Base-by-base conservation (phyloP, 2,113 vertebrate genomes). In the Corydoras sp. region DNA sequence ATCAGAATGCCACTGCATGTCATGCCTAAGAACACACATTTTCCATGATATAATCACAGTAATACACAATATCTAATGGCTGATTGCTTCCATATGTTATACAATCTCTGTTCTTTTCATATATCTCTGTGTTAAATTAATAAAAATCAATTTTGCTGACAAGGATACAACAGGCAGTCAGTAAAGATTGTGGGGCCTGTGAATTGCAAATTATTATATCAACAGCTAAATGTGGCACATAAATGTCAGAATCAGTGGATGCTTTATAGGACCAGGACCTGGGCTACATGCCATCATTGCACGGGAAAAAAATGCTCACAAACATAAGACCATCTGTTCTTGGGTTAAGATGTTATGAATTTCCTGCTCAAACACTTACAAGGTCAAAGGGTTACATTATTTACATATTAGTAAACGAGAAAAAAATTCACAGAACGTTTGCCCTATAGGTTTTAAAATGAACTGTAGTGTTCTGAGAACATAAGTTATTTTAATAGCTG, bases 251-350 rank as follows among this genome's bases (percentile, higher is more conserved):
- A 56, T 35, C 6, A 64, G 9, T 8, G 24, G 55, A 66, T 60
- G 63, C 55, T 66, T 65, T 65, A 72, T 13, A 65, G 62, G 32
- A 72, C 54, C 48, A 65, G 54, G 55, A 58, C 53, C 54, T 58
- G 49, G 30, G 69, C 69, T 48, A 35, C 32, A 58, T 65, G 54
- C 62, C 62, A 58, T 72, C 65, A 50, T 35, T 65, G 35, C 32
- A 58, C 50, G 24, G 35, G 18, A 24, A 24, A 24, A 24, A 58
- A 15, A 7, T 65, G 24, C 35, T 55, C 60, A 58, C 32, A 15
- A 58, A 55, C 15, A 58, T 50, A 71, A 64, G 14, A 71, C 29
- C 51, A 63, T 71, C 60, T 71, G 69, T 71, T n/a, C n/a, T 55
- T 71, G 60, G 62, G 31, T 30, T 55, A 72, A 58, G 61, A 72